Percentiles rank a stretch among this genome's conserved stretches.
Conservation (phyloP, 1,140 invertebrate species). For the Thaumetopoea pityocampa region DNA sequence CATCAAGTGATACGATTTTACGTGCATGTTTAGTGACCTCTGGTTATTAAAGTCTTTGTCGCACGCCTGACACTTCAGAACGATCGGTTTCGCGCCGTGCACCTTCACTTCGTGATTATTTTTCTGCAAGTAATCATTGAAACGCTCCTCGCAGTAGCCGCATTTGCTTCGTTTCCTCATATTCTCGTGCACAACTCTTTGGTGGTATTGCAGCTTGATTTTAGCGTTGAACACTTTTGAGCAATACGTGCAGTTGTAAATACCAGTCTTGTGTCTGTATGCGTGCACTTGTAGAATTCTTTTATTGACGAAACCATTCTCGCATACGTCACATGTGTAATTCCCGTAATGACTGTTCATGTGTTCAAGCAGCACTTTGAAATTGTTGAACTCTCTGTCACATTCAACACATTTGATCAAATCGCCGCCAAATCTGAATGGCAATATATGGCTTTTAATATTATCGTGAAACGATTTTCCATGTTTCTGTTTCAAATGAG, state of each 20-base stretch:
- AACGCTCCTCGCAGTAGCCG: constrained; percentile 28
- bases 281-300: constrained; percentile 22
- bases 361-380: constrained; percentile 35
- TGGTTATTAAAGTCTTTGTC: constrained; percentile 1
- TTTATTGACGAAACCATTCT: constrained; percentile 35
- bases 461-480: constrained; percentile 23
- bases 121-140: constrained; percentile 24
- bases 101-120: constrained; percentile 26
- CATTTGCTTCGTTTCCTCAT: constrained; percentile 30
- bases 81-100: constrained; percentile 21
- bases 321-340: constrained; percentile 42
- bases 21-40: too few relatives aligned
- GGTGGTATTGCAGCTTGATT: constrained; percentile 31
- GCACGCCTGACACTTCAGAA: constrained; percentile 10
- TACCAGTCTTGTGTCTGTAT: constrained; percentile 26
- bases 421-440: constrained; percentile 35
- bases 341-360: constrained; percentile 52
- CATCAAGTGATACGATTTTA: too few relatives aligned
- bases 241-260: constrained; percentile 29
- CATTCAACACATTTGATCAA: constrained; percentile 27
- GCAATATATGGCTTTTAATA: constrained; percentile 28
- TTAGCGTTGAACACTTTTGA: constrained; percentile 26
- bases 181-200: constrained; percentile 27
- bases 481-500: constrained; percentile 26
- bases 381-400: constrained; percentile 12